phyloP scores from a whole-genome alignment of 2,888 invertebrate genomes.

The Andrena bucephala region DNA sequence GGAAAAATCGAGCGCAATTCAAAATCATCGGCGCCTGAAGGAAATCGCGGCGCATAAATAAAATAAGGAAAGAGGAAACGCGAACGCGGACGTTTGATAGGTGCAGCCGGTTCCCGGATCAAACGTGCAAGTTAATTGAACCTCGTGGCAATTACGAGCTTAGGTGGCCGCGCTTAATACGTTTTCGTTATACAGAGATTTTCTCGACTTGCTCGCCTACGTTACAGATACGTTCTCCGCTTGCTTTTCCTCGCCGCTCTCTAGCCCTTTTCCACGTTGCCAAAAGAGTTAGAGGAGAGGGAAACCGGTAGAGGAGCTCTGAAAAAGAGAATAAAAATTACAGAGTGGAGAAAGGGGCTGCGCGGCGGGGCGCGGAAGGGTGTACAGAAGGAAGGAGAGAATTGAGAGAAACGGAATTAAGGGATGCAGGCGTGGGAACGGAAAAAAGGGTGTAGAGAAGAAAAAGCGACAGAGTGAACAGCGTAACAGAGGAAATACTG shows the following conservation, averaged over 20 bases:
- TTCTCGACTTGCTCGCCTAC: conserved; percentile 16
- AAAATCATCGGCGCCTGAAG: background rate
- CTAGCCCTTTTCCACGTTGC: conserved; percentile 2
- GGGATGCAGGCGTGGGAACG: background rate
- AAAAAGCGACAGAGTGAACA: background rate
- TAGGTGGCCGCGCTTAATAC: conserved; percentile 53
- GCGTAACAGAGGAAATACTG: background rate
- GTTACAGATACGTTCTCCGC: conserved; percentile 16
- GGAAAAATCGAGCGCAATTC: background rate
- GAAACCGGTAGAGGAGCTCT: background rate
- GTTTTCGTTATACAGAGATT: conserved; percentile 60
- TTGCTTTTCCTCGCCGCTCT: background rate
- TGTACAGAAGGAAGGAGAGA: conserved; percentile 10
- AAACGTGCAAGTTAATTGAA: conserved; percentile 62
- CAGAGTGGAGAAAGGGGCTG: background rate
- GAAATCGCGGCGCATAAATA: background rate
- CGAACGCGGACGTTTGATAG: conserved; percentile 37
- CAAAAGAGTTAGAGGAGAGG: background rate
- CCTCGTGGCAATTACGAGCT: conserved; percentile 61
- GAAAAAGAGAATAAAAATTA: background rate
- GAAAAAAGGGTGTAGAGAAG: background rate
- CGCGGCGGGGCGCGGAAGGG: background rate
- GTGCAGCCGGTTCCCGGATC: conserved; percentile 37
- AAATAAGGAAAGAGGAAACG: conserved; percentile 25
- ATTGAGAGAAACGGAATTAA: conserved; percentile 16